Evolutionary conservation across 2,113 vertebrate species (phyloP).

Genomic region (Embiotoca jacksoni): DNA sequence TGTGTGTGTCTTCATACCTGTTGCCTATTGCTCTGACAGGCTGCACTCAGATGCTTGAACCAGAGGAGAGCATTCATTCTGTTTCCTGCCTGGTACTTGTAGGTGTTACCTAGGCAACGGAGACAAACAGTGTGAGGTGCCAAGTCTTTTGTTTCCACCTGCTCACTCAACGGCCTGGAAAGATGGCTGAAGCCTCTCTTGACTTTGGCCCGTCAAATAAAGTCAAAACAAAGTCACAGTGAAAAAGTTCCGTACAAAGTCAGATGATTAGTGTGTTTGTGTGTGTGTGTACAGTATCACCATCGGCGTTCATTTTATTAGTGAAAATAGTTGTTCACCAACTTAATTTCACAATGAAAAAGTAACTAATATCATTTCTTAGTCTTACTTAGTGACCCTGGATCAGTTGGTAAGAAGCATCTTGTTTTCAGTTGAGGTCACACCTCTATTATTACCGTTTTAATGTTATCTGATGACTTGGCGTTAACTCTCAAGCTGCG

Average conservation of each 20-base stretch:
- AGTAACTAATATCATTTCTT: neutral
- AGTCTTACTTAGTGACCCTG: neutral
- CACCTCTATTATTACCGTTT: too few relatives aligned
- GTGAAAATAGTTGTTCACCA: neutral
- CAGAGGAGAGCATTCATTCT: constrained; percentile 95
- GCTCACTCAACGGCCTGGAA: constrained; percentile 31
- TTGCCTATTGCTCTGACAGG: constrained; percentile 97
- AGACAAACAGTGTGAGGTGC: constrained; percentile 54
- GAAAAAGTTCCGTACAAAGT: constrained; percentile 36
- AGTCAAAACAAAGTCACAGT: constrained; percentile 28
- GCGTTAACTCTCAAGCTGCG: too few relatives aligned
- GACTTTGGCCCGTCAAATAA: constrained; percentile 6
- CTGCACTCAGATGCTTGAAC: constrained; percentile 97
- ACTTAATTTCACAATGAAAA: neutral
- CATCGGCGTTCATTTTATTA: too few relatives aligned
- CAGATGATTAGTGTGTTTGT: neutral
- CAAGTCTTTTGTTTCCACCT: constrained; percentile 33
- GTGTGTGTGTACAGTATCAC: neutral
- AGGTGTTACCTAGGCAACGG: constrained; percentile 92
- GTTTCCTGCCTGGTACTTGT: constrained; percentile 98
- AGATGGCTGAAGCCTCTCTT: constrained; percentile 36
- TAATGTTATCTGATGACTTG: too few relatives aligned
- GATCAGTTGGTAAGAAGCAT: neutral
- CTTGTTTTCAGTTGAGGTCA: neutral
- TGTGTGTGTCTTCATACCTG: constrained; percentile 83